Percentiles rank a stretch among this genome's conserved stretches.
Evolutionary conservation across 2,888 invertebrate species (phyloP).

Genomic region (Agrochola circellaris): DNA sequence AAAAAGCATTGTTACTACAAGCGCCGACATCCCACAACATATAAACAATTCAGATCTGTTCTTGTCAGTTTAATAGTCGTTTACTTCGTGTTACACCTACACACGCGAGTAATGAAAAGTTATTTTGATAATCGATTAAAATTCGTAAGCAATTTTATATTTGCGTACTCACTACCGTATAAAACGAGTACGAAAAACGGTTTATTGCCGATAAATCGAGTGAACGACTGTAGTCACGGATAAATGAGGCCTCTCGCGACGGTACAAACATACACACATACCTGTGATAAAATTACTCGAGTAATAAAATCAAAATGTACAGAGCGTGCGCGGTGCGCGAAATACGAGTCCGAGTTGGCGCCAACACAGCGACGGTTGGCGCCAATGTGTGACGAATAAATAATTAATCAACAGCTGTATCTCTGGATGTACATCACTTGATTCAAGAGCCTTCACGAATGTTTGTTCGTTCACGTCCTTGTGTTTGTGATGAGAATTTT

Average conservation of each 20-base stretch:
- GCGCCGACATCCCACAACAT: constrained; percentile 50
- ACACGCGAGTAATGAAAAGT: constrained; percentile 41
- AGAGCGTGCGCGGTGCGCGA: constrained; percentile 51
- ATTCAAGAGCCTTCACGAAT: constrained; percentile 24
- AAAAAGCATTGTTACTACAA: constrained; percentile 52
- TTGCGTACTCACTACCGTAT: constrained; percentile 63
- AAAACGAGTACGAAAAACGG: constrained; percentile 71
- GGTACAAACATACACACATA: constrained; percentile 64
- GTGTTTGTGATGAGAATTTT: constrained; percentile 23
- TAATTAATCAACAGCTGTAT: constrained; percentile 59
- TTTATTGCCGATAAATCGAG: constrained; percentile 78
- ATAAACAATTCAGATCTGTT: constrained; percentile 58
- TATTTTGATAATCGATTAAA: constrained; percentile 72
- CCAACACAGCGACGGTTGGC: constrained; percentile 66
- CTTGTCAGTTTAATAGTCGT: constrained; percentile 46
- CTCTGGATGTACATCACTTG: constrained; percentile 36
- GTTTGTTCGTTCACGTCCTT: constrained; percentile 27
- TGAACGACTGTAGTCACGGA: constrained; percentile 68
- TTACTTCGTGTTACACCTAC: constrained; percentile 49
- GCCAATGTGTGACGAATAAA: constrained; percentile 72
- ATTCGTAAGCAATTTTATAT: constrained; percentile 63
- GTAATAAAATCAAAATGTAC: constrained; percentile 75
- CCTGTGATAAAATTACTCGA: constrained; percentile 71
- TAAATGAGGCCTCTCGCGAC: constrained; percentile 69
- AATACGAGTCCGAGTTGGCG: constrained; percentile 69